These are phyloP conservation scores for Menidia beryllina DNA, from an alignment of 2,113 vertebrate species.

Conservation along the genomic window DNA sequence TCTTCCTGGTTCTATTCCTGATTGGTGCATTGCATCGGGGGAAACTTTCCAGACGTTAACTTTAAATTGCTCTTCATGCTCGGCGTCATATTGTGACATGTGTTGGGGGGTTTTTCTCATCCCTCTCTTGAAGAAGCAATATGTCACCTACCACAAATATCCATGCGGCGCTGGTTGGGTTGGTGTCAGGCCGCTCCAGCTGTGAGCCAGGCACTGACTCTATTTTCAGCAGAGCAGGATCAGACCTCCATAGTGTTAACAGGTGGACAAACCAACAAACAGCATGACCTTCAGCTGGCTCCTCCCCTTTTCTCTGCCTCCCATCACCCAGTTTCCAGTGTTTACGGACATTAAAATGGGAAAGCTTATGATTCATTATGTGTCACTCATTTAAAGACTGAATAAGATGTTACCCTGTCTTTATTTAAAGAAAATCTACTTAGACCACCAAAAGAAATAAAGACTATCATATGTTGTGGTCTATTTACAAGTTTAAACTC, in stretches of 20 bases:
- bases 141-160: conserved; percentile 11
- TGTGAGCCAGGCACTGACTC: conserved; percentile 25
- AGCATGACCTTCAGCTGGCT: conserved; percentile 22
- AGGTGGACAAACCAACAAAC: conserved; percentile 41
- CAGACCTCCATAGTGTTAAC: conserved; percentile 46
- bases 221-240: conserved; percentile 55
- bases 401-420: neutral
- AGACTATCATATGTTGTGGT: too few species aligned
- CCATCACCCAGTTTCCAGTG: neutral
- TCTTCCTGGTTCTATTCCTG: neutral
- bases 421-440: too few species aligned
- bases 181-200: conserved; percentile 20
- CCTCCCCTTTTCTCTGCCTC: neutral
- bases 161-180: neutral
- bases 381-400: neutral
- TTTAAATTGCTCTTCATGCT: neutral
- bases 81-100: neutral
- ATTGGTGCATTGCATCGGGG: neutral
- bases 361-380: neutral
- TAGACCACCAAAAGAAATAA: too few species aligned
- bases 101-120: neutral
- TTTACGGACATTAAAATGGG: neutral
- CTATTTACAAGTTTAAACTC: too few species aligned
- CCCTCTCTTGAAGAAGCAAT: neutral
- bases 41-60: neutral